A percentile compares a stretch with the other conserved stretches of the same genome.
Evolutionary conservation across 1,140 invertebrate genomes (phyloP).

Genomic region (Drosophila malerkotliana): DNA sequence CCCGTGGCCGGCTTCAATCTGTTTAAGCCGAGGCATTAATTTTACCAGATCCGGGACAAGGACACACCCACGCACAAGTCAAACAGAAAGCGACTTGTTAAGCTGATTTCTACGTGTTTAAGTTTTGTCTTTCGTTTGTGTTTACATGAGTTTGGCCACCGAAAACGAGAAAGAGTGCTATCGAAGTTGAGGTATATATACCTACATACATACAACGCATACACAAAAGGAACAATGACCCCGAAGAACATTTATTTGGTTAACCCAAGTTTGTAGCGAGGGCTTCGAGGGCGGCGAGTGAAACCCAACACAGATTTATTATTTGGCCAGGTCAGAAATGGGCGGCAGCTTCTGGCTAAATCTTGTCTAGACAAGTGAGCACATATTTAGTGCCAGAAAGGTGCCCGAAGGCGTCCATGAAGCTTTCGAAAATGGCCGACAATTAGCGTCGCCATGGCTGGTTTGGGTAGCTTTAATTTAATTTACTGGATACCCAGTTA

Average conservation of each 20-base stretch:
- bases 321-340: conserved; percentile 53
- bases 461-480: conserved; percentile 41
- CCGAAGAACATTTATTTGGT: conserved; percentile 69
- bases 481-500: conserved; percentile 24
- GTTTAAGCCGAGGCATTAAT: conserved; percentile 38
- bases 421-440: conserved; percentile 22
- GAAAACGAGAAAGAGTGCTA: not conserved
- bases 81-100: conserved; percentile 66
- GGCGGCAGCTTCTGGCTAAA: conserved; percentile 50
- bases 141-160: conserved; percentile 64
- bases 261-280: conserved; percentile 26
- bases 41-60: conserved; percentile 32
- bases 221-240: conserved; percentile 47
- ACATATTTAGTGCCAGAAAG: conserved; percentile 53
- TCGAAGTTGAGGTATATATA: too few relatives aligned
- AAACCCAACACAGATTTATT: conserved; percentile 72
- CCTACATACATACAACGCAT: not conserved
- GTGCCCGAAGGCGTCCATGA: conserved; percentile 18
- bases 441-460: conserved; percentile 43
- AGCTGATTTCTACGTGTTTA: conserved; percentile 70
- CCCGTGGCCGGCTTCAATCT: conserved; percentile 27
- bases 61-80: conserved; percentile 48
- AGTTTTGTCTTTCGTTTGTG: conserved; percentile 69
- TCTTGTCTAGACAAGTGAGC: conserved; percentile 69
- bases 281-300: not conserved